These are phyloP conservation scores for Oenanthe oenanthe DNA, from an alignment of 2,113 vertebrate genomes.

Conservation along the genomic window DNA sequence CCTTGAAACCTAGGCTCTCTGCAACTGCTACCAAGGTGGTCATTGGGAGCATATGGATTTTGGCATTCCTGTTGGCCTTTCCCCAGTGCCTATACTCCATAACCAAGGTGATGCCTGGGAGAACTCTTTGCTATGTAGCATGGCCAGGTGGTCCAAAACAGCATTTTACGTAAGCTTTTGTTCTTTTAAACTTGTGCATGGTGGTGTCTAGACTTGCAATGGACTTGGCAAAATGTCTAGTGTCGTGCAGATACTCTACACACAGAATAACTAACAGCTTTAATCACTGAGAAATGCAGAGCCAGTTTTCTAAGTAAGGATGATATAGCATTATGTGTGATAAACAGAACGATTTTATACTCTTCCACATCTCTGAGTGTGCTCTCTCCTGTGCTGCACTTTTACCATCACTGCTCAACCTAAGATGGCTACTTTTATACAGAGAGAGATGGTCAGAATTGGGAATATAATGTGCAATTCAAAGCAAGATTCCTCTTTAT, in stretches of 20 bases:
- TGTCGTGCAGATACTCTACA: not conserved
- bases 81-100: constrained; percentile 95
- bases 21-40: constrained; percentile 90
- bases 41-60: constrained; percentile 92
- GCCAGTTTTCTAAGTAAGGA: not conserved
- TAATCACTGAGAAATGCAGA: not conserved
- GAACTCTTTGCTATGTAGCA: constrained; percentile 91
- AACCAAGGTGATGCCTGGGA: constrained; percentile 80
- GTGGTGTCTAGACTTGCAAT: not conserved
- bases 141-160: constrained; percentile 89
- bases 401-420: not conserved
- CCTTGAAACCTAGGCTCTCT: constrained; percentile 93
- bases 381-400: not conserved
- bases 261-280: not conserved
- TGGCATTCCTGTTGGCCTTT: constrained; percentile 92
- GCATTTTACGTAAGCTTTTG: constrained; percentile 86
- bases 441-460: not conserved
- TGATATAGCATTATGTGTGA: not conserved
- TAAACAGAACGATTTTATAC: not conserved
- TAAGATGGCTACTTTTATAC: not conserved
- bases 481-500: not conserved
- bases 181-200: not conserved
- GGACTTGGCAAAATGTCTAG: not conserved
- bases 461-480: not conserved
- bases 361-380: not conserved